Conservation (phyloP, 1,140 invertebrate species). For the Holcopasites calliopsidis region DNA sequence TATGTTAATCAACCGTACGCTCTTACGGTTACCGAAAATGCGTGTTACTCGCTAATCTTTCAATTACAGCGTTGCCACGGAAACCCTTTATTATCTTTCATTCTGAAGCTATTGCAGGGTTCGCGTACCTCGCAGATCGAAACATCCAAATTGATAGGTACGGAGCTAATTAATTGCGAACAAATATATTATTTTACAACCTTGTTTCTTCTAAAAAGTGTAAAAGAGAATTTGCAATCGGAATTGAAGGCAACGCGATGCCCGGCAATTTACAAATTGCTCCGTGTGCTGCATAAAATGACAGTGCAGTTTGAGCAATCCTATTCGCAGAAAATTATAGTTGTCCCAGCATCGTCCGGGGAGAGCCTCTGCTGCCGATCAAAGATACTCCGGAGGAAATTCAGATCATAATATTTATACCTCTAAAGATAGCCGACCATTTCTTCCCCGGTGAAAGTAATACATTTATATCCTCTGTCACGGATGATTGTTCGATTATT, state of each 20-base stretch:
- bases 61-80: background rate
- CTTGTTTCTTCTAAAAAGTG: too few relatives aligned
- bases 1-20: constrained; percentile 13
- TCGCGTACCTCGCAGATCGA: background rate
- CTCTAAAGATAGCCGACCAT: background rate
- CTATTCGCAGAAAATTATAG: background rate
- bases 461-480: constrained; percentile 26
- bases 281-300: too few relatives aligned
- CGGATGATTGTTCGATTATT: constrained; percentile 49
- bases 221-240: too few relatives aligned
- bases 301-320: too few relatives aligned
- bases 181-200: too few relatives aligned
- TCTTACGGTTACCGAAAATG: background rate
- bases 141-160: too few relatives aligned
- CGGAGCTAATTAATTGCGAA: too few relatives aligned
- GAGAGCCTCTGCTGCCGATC: background rate
- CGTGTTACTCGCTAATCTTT: background rate
- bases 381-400: constrained; percentile 4
- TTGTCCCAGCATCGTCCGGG: background rate
- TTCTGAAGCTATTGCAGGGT: background rate
- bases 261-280: too few relatives aligned
- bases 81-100: background rate
- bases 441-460: constrained; percentile 41
- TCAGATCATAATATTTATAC: constrained; percentile 45
- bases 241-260: too few relatives aligned